Conservation (phyloP, 2,888 invertebrate genomes). For the Oligia fasciuncula region DNA sequence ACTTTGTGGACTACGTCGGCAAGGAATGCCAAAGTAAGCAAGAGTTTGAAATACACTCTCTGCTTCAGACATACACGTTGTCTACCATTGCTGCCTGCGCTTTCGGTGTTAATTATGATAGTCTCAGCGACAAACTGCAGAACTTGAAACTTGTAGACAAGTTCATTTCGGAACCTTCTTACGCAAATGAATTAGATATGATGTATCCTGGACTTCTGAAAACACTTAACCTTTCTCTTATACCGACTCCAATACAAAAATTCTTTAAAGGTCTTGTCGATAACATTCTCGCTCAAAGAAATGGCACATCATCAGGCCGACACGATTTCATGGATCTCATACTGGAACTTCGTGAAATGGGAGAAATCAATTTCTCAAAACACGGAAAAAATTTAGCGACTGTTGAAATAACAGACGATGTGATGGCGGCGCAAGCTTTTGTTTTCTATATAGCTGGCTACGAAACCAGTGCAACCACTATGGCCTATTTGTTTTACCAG, state of each 20-base stretch:
- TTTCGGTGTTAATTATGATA: slow-evolving; percentile 74
- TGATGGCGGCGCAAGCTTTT: slow-evolving; percentile 82
- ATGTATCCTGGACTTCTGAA: slow-evolving; percentile 76
- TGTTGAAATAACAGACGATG: slow-evolving; percentile 72
- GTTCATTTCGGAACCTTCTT: slow-evolving; percentile 52
- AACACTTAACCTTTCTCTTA: slow-evolving; percentile 67
- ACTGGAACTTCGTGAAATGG: slow-evolving; percentile 71
- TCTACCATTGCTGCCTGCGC: slow-evolving; percentile 73
- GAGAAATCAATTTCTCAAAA: slow-evolving; percentile 62
- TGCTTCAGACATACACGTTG: slow-evolving; percentile 72
- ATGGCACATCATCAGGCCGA: slow-evolving; percentile 69
- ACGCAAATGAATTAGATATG: slow-evolving; percentile 69
- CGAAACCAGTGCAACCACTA: slow-evolving; percentile 83
- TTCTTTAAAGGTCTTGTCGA: slow-evolving; percentile 73
- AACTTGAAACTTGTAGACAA: slow-evolving; percentile 58
- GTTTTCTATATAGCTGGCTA: slow-evolving; percentile 85
- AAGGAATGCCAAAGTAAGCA: slow-evolving; percentile 47
- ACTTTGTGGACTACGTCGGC: slow-evolving; percentile 67
- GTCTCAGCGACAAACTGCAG: slow-evolving; percentile 55
- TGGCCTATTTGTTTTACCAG: slow-evolving; percentile 72
- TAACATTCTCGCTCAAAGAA: slow-evolving; percentile 70
- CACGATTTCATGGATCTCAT: slow-evolving; percentile 80
- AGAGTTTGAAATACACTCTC: slow-evolving; percentile 67
- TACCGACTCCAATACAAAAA: slow-evolving; percentile 62
- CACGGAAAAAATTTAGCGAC: slow-evolving; percentile 56